phyloP scores from a whole-genome alignment of 2,888 invertebrate genomes.

The Cosmorhoe ocellata region DNA sequence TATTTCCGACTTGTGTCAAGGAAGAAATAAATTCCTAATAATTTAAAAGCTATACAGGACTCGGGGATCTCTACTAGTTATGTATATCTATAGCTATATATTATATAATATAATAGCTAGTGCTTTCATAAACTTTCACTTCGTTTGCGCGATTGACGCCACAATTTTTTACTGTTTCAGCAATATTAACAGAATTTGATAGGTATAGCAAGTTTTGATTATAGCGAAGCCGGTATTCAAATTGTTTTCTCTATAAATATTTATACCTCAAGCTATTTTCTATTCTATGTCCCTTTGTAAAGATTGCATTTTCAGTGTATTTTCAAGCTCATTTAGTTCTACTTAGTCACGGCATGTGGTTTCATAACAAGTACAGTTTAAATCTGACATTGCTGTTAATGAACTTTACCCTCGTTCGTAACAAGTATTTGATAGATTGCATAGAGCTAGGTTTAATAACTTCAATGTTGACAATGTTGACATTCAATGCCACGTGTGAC shows the following conservation, averaged over 20 bases:
- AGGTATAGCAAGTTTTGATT: background rate
- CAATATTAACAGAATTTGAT: background rate
- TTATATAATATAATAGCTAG: too few relatives aligned
- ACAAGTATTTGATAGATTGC: too few relatives aligned
- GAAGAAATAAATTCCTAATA: too few relatives aligned
- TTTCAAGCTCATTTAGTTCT: background rate
- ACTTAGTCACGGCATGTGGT: background rate
- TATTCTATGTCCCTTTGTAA: background rate
- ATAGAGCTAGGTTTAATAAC: too few relatives aligned
- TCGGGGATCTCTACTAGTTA: too few relatives aligned
- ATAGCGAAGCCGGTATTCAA: constrained; percentile 5
- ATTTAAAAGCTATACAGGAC: too few relatives aligned
- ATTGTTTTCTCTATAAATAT: background rate
- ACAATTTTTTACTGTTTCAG: background rate
- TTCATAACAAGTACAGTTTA: constrained; percentile 12
- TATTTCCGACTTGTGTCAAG: too few relatives aligned
- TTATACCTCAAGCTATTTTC: constrained; percentile 1
- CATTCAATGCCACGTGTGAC: too few relatives aligned
- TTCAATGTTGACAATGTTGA: too few relatives aligned
- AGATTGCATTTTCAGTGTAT: background rate
- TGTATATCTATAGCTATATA: too few relatives aligned
- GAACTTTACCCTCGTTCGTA: constrained; percentile 1
- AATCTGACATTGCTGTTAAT: constrained; percentile 17
- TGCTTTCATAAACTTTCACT: too few relatives aligned
- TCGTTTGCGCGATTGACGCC: too few relatives aligned